Base-by-base conservation (phyloP, 2,113 vertebrate genomes). In the Corythornis vintsioides region DNA sequence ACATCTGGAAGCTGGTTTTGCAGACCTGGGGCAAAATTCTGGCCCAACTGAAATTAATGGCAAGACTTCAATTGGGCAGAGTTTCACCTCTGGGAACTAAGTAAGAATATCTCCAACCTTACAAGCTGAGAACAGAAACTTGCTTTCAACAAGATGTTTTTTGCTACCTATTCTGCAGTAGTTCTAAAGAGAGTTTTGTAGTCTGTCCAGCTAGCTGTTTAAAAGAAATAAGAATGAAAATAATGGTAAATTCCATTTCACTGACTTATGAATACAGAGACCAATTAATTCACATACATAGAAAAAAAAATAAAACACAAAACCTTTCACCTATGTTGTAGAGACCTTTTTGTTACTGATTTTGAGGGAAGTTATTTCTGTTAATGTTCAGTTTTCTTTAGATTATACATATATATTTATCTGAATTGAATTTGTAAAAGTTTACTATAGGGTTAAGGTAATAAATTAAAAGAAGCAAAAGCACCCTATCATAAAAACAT, bases 1-100 rank as follows among this genome's bases (percentile, higher is more conserved):
- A 83, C 88, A 92, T 95, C 60, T 95, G 94, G 85, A 94, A 96
- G 47, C n/a, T 66, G 71, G 22, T 80, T 94, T 94, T 89, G 71
- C 89, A 94, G 78, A 92, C 93, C 87, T 91, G 72, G 38, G 87
- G 78, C 10, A 0, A 91, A 93, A 85, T 83, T 88, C 78, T 83
- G 89, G 78, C 67, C 71, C 71, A 89, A 89, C 33, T 80, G 86
- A 94, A 94, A 80, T 80, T 85, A 92, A 91, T 85, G 88, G 47
- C 78, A 89, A 80, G 88, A 83, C 85, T 91, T 95, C 94, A 94
- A 6, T 89, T 67, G 67, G 85, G 42, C 89, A 95, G 85, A 76
- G 80, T 96, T 96, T 92, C 89, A 94, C 87, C 38, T 35, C 33
- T 91, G 93, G 87, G 89, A 96, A 89, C 38, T 31, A 63, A 87